Percentiles rank a stretch among this genome's conserved stretches.
Conservation (phyloP, 2,888 invertebrate species). For the Drosophila eohydei region DNA sequence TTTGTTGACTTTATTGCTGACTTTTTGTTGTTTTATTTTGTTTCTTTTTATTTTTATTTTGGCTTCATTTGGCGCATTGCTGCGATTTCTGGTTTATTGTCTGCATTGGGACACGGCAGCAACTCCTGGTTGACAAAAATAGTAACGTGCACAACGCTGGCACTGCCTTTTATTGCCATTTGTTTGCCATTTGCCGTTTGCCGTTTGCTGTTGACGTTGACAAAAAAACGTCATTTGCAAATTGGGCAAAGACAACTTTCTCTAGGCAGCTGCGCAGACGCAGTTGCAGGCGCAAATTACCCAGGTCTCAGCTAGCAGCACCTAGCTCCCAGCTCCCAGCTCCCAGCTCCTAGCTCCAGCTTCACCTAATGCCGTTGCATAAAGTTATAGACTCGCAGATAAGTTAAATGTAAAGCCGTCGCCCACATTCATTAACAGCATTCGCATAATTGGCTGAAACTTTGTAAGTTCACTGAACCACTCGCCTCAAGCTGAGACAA, state of each 20-base stretch:
- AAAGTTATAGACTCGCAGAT: slow-evolving; percentile 64
- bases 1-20: slow-evolving; percentile 37
- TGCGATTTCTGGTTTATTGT: slow-evolving; percentile 71
- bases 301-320: slow-evolving; percentile 13
- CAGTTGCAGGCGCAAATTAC: slow-evolving; percentile 53
- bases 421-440: slow-evolving; percentile 79
- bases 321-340: slow-evolving; percentile 12
- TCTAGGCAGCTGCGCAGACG: slow-evolving; percentile 72
- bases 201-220: slow-evolving; percentile 70
- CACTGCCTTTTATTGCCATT: slow-evolving; percentile 75
- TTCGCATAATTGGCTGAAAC: slow-evolving; percentile 74
- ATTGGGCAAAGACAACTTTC: slow-evolving; percentile 80
- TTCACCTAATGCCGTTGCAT: slow-evolving; percentile 58
- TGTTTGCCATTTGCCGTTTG: slow-evolving; percentile 42
- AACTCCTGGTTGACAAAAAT: slow-evolving; percentile 70
- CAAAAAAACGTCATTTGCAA: slow-evolving; percentile 81
- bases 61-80: slow-evolving; percentile 59
- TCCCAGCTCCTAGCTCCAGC: slow-evolving; percentile 19
- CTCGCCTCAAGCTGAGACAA: slow-evolving; percentile 36
- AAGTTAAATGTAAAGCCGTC: slow-evolving; percentile 60
- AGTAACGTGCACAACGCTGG: slow-evolving; percentile 64
- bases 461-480: slow-evolving; percentile 64
- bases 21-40: slow-evolving; percentile 7
- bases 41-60: slow-evolving; percentile 23
- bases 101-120: slow-evolving; percentile 47